These are phyloP conservation scores for Spilogale gracilis DNA, from an alignment of 2,113 vertebrate species.

Conservation along the genomic window DNA sequence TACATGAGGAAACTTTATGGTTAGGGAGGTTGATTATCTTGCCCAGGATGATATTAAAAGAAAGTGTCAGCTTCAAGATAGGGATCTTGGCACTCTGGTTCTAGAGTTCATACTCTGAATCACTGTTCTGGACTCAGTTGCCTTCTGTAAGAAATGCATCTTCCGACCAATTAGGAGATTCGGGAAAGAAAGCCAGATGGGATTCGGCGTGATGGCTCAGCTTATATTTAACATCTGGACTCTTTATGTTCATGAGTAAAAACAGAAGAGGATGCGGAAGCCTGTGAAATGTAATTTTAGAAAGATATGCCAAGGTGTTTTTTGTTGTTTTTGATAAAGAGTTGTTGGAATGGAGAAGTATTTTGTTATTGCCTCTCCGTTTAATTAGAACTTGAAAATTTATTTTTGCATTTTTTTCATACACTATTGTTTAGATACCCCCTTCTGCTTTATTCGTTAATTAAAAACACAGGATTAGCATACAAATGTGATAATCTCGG, in stretches of 20 bases:
- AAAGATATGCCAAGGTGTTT: constrained; percentile 39
- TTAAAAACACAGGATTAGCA: constrained; percentile 77
- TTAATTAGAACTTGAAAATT: constrained; percentile 78
- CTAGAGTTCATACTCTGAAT: neutral
- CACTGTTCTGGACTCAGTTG: neutral
- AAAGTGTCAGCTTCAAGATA: neutral
- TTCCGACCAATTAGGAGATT: neutral
- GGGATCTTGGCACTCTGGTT: neutral
- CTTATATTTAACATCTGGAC: neutral
- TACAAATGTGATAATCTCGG: constrained; percentile 74
- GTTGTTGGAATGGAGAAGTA: constrained; percentile 44
- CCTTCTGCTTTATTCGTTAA: constrained; percentile 72
- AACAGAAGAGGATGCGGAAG: constrained; percentile 57
- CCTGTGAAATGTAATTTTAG: constrained; percentile 53
- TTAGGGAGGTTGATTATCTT: neutral
- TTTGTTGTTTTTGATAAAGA: constrained; percentile 44
- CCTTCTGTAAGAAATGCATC: neutral
- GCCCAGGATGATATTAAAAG: neutral
- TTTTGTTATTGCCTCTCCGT: constrained; percentile 64
- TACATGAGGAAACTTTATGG: neutral
- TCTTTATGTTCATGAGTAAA: constrained; percentile 52
- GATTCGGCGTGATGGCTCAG: neutral
- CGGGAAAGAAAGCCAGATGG: neutral
- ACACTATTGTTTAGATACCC: constrained; percentile 67
- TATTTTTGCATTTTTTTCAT: constrained; percentile 61